Base-by-base conservation (phyloP, 1,140 invertebrate genomes). In the Eumeta japonica region DNA sequence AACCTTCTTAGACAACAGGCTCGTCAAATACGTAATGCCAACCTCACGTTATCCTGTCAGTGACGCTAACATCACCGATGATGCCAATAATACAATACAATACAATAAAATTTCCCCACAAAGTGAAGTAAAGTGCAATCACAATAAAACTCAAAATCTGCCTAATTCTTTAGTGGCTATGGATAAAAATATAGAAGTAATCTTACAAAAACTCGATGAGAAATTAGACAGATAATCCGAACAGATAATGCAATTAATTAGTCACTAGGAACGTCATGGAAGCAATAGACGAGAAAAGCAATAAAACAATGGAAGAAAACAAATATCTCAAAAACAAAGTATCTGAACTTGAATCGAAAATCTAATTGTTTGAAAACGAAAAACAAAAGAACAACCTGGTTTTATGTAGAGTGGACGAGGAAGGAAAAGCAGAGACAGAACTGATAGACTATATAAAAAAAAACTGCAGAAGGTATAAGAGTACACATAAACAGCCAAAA, bases 341-440 rank as follows among this genome's bases (percentile, higher is more conserved):
- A 1, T 40, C 5, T 4, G 36, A 29, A 1, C 35, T 52, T 18
- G 43, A 52, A 19, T 32, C 39, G 24, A 48, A 51, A 40, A 28
- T 52, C 17, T 28, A 3, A 14, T 13, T 12, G 11, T n/a, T 17
- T 39, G 46, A 52, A 20, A 45, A 45, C 9, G 38, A 45, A 35
- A 52, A 52, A 37, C 39, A 45, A 3, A 57, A 46, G 33, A 41
- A 48, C 19, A 57, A 54, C 30, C 30, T 57, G 1, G 41, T 57
- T 0, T 46, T 57, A 16, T 54, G 46, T n/a, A n/a, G 27, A 46
- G 51, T 7, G 17, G 51, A 3, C n/a, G n/a, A n/a, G n/a, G 43
- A 53, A 17, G 52, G 50, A 45, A 44, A 18, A 12, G 47, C 28
- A 31, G 44, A 48, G 45, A 31, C 39, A 5, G 43, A n/a, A n/a